phyloP scores from a whole-genome alignment of 2,113 vertebrate genomes.

The Notarius quadriscutis region DNA sequence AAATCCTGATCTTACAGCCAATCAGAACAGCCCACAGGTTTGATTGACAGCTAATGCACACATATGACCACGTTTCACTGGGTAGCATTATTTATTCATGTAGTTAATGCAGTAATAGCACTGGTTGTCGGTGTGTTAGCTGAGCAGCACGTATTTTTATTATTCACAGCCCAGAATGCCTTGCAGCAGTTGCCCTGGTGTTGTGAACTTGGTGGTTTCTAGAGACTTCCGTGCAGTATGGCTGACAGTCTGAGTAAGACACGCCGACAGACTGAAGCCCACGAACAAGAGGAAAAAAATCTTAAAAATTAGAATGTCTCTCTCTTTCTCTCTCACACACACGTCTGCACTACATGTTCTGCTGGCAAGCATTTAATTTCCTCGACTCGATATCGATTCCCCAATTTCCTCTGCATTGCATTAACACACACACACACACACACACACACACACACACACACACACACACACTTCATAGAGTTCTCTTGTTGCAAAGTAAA shows the following conservation, averaged over 20 bases:
- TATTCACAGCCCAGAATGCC: constrained; percentile 9
- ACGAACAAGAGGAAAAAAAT: neutral
- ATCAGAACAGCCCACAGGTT: neutral
- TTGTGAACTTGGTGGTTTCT: constrained; percentile 14
- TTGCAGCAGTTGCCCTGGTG: neutral
- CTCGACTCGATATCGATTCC: neutral
- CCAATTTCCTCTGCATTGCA: constrained; percentile 13
- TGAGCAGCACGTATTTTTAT: neutral
- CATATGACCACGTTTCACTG: neutral
- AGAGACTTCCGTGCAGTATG: neutral
- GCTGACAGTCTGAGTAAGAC: neutral
- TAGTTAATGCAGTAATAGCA: neutral
- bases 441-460: constrained; percentile 18
- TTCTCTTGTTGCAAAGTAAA: constrained; percentile 11
- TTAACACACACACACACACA: neutral
- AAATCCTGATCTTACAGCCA: neutral
- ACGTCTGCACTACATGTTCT: neutral
- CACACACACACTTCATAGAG: neutral
- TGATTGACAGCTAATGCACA: neutral
- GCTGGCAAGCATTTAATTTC: constrained; percentile 20
- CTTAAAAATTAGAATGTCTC: neutral
- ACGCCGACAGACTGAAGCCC: neutral
- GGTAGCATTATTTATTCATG: neutral
- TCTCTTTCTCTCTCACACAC: constrained; percentile 9
- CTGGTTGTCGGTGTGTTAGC: neutral